Evolutionary conservation across 2,888 invertebrate species (phyloP).

Genomic region (Microplitis manilae): DNA sequence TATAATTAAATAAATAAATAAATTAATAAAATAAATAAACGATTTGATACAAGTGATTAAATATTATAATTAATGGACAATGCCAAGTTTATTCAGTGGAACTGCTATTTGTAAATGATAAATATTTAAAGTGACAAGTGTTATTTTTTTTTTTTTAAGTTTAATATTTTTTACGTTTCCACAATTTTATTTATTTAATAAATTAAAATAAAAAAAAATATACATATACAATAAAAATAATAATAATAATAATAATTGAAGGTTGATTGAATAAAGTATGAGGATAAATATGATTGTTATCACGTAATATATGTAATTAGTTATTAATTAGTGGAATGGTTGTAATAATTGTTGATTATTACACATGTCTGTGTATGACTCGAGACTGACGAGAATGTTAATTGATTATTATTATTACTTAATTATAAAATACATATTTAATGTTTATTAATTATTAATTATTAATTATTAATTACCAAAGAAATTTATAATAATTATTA

Average conservation of each 20-base stretch:
- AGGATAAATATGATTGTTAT: constrained; percentile 7
- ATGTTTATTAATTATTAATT: neutral
- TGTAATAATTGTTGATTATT: constrained; percentile 20
- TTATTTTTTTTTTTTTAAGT: neutral
- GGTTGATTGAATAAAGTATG: constrained; percentile 8
- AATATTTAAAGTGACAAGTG: neutral
- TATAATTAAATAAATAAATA: neutral
- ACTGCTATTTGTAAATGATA: neutral
- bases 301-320: neutral
- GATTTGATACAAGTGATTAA: neutral
- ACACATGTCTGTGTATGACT: constrained; percentile 18
- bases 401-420: neutral
- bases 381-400: constrained; percentile 15
- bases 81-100: neutral
- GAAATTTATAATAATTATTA: neutral
- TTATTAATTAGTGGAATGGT: constrained; percentile 8
- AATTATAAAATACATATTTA: neutral
- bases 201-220: neutral
- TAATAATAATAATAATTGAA: constrained; percentile 3
- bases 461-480: neutral
- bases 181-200: neutral
- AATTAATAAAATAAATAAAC: constrained; percentile 4
- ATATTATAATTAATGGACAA: neutral
- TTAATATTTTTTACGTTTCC: neutral
- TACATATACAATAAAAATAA: neutral